Conservation (phyloP, 2,113 vertebrate genomes). For the Calcarius ornatus region DNA sequence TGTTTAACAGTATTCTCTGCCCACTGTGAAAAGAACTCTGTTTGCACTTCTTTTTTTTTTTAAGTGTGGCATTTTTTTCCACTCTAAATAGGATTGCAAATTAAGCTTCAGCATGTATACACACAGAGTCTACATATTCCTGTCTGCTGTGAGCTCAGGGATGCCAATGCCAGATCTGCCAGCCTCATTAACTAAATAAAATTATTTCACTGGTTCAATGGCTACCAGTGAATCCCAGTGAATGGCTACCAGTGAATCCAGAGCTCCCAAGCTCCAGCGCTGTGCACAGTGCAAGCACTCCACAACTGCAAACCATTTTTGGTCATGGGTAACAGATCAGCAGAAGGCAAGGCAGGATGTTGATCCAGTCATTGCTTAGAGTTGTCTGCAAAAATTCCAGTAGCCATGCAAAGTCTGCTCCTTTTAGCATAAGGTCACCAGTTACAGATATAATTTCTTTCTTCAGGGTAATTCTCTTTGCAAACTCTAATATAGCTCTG, state of each 20-base stretch:
- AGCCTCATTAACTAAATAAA: background rate
- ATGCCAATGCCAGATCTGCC: constrained; percentile 45
- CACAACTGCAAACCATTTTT: constrained; percentile 8
- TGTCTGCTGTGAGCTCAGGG: constrained; percentile 41
- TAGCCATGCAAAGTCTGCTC: background rate
- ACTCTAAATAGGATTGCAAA: constrained; percentile 66
- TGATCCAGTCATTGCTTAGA: background rate
- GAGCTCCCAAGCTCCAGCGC: background rate
- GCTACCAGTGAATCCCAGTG: background rate
- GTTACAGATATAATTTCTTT: background rate
- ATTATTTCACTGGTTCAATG: background rate
- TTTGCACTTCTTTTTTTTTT: constrained; percentile 47
- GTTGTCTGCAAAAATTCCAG: background rate
- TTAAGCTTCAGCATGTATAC: constrained; percentile 50
- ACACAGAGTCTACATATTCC: constrained; percentile 47
- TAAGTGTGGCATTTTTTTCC: constrained; percentile 66
- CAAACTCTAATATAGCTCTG: background rate
- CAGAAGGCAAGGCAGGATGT: background rate
- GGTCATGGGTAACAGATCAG: background rate
- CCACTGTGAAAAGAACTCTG: constrained; percentile 74
- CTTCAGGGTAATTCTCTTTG: background rate
- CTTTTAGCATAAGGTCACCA: background rate
- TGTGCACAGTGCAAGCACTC: background rate
- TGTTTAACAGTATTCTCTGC: constrained; percentile 72
- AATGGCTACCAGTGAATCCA: background rate